phyloP scores from a whole-genome alignment of 2,888 invertebrate species.

The Celastrina argiolus region DNA sequence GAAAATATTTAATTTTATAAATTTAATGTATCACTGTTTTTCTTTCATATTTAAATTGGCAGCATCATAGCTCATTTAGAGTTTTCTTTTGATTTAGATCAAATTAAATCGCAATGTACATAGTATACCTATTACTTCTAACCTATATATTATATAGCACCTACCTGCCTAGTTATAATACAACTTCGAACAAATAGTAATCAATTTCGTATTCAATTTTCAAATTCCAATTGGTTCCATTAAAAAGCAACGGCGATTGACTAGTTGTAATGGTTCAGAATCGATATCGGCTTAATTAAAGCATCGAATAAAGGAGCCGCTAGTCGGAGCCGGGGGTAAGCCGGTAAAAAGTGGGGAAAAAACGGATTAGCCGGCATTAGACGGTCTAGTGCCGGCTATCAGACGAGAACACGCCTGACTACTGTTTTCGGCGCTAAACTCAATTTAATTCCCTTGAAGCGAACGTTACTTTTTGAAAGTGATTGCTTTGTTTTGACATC shows the following conservation, averaged over 20 bases:
- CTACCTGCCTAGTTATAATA: too few relatives aligned
- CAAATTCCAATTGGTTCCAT: not conserved
- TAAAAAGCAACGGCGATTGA: not conserved
- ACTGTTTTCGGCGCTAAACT: conserved; percentile 24
- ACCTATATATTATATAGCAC: too few relatives aligned
- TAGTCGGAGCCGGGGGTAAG: conserved; percentile 38
- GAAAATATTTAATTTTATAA: too few relatives aligned
- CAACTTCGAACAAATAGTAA: not conserved
- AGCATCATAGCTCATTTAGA: too few relatives aligned
- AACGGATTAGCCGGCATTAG: conserved; percentile 38
- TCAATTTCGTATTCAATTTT: not conserved
- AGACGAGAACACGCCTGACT: conserved; percentile 32
- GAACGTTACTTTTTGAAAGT: too few relatives aligned
- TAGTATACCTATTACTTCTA: too few relatives aligned
- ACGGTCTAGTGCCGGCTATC: conserved; percentile 35
- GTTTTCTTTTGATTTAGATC: too few relatives aligned
- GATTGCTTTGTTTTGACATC: too few relatives aligned
- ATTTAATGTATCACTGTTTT: too few relatives aligned
- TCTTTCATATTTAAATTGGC: too few relatives aligned
- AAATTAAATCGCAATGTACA: too few relatives aligned
- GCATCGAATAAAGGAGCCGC: conserved; percentile 32
- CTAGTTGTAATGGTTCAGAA: conserved; percentile 6
- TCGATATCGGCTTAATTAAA: conserved; percentile 34
- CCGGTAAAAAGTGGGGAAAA: conserved; percentile 30
- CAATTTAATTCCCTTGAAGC: not conserved